Percentiles rank a stretch among this genome's conserved stretches.
Conservation (phyloP, 2,888 invertebrate species). For the Steinernema carpocapsae region DNA sequence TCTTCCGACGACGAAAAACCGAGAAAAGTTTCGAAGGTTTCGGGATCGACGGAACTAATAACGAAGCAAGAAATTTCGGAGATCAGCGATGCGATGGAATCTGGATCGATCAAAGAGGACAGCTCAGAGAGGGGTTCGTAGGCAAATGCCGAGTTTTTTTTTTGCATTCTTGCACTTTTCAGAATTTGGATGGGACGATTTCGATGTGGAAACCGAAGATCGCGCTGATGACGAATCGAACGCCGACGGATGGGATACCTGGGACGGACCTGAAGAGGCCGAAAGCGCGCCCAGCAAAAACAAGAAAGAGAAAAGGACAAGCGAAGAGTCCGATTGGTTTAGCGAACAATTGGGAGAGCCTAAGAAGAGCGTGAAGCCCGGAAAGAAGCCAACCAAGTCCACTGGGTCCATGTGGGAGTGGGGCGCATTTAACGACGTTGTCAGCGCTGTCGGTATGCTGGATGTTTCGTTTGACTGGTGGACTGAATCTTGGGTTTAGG, state of each 20-base stretch:
- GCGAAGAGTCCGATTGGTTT: conserved; percentile 27
- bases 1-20: too few relatives aligned
- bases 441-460: conserved; percentile 46
- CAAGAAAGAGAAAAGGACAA: background rate
- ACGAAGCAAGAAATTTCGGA: conserved; percentile 7
- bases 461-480: too few relatives aligned
- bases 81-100: background rate
- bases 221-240: background rate
- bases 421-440: conserved; percentile 47
- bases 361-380: conserved; percentile 31
- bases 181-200: conserved; percentile 29
- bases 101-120: background rate
- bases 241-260: conserved; percentile 25
- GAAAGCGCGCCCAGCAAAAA: background rate
- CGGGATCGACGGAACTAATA: conserved; percentile 10
- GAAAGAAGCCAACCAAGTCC: background rate
- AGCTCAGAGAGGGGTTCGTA: too few relatives aligned
- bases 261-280: conserved; percentile 16
- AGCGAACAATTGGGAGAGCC: background rate
- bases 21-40: background rate
- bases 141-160: background rate
- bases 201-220: conserved; percentile 1
- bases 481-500: conserved; percentile 70
- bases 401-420: conserved; percentile 44
- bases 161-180: background rate